phyloP scores from a whole-genome alignment of 2,888 invertebrate species.

The Dichetophora obliterata region DNA sequence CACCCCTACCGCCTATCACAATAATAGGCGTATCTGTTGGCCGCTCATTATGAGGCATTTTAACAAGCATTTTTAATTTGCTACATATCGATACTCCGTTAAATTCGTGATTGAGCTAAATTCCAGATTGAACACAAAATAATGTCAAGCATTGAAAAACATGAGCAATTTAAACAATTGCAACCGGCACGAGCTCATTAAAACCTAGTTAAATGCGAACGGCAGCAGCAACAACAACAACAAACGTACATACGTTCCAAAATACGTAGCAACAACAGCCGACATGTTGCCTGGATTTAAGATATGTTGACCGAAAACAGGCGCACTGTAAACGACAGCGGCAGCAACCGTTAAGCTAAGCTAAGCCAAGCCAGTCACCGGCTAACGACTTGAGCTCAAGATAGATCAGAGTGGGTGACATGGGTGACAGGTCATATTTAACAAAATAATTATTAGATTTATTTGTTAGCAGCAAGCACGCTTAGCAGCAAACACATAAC shows the following conservation, averaged over 20 bases:
- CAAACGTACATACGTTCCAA: not conserved
- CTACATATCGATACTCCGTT: not conserved
- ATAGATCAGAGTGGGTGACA: conserved; percentile 28
- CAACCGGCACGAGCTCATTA: conserved; percentile 67
- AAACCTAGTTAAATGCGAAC: conserved; percentile 65
- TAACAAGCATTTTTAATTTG: not conserved
- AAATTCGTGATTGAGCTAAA: conserved; percentile 45
- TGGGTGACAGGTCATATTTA: conserved; percentile 36
- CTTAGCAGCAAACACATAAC: not conserved
- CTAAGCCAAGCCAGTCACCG: not conserved
- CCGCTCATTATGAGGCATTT: too few relatives aligned
- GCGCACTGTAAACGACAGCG: not conserved
- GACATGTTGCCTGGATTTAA: not conserved
- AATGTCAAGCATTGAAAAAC: conserved; percentile 43
- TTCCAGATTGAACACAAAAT: conserved; percentile 40
- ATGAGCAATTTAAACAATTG: conserved; percentile 54
- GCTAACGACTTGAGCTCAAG: not conserved
- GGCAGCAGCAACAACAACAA: not conserved
- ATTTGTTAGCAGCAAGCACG: conserved; percentile 17
- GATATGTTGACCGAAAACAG: not conserved
- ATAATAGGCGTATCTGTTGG: too few relatives aligned
- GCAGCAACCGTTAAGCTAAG: not conserved
- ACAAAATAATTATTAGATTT: conserved; percentile 37
- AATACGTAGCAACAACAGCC: not conserved
- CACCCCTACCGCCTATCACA: too few relatives aligned